Evolutionary conservation across 2,113 vertebrate species (phyloP), one percentile per base, ranked within the genome.

Genomic region (Ancistrus triradiatus): DNA sequence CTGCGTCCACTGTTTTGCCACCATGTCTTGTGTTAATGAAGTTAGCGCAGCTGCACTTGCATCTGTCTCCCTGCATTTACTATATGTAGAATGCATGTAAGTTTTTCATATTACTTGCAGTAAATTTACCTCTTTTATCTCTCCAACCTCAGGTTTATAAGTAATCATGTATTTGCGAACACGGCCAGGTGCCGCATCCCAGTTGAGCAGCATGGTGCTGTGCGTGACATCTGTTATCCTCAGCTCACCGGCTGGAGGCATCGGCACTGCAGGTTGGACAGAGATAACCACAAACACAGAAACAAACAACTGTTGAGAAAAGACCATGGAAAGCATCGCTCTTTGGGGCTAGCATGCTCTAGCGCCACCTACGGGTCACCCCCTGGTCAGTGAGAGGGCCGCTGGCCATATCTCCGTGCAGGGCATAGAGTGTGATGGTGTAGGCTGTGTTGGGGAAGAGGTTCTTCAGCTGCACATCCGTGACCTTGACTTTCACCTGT

Each of bases 401-500:
- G 25, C 91, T 96, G 1, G 83, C 81, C 18, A 87, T 82, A 50
- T 95, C 90, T 18, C 89, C 87, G 43, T 92, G 80, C 19, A 82
- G 62, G 1, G 93, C 90, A 0, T 90, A 89, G 57, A 96, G 71
- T 1, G 89, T 92, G 59, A 98, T 63, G 0, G 83, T 78, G 52
- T 98, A 98, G 46, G 91, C 92, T 0, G 95, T 98, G 78, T 93
- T 89, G 65, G 95, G 94, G 24, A 85, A 68, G 69, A 98, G 84
- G 56, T 89, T 89, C 38, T 82, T 81, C 83, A 98, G 87, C 78
- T 90, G 89, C 59, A 91, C 84, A 0, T 96, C 90, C 0, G 86
- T 92, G 75, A 86, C 86, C 3, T 85, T 84, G 5, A 85, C 75
- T 64, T 82, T 87, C 74, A 98, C 84, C 66, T 80, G 90, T 70